Evolutionary conservation across 2,113 vertebrate genomes (phyloP), one percentile per base, ranked within the genome.

Genomic region (Charadrius vociferus): DNA sequence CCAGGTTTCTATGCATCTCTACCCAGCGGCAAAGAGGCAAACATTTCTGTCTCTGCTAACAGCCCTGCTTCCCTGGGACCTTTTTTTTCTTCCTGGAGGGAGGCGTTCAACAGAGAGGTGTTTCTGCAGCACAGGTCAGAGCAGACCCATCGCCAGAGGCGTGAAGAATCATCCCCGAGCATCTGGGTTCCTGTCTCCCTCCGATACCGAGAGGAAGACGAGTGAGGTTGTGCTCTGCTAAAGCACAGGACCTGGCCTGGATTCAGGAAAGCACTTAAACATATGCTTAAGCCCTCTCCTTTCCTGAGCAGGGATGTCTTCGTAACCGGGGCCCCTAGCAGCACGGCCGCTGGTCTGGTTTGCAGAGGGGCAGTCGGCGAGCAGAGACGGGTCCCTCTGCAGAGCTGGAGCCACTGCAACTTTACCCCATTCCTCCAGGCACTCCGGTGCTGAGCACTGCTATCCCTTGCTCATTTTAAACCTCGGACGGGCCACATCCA

Each of bases 301-400:
- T 66, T 36, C 73, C 93, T 8, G 29, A 58, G 78, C 72, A 53
- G 59, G 41, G 79, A 9, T 15, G 55, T 19, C 62, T 61, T n/a
- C 3, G 19, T 2, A 30, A 27, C 3, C n/a, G 7, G 72, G 63
- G 45, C 67, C 80, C 58, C 59, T 3, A 18, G n/a, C n/a, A 55
- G 37, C 56, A 10, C 0, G 1, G 26, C 34, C 0, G 1, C 26
- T 1, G 15, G 5, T 37, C 14, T 1, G 4, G 10, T 55, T 11
- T n/a, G 87, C 55, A 70, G 68, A 22, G 53, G 56, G 24, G 12
- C 52, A 30, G 12, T 14, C 0, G 5, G 16, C 1, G 29, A 47
- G 65, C 7, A 10, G 45, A 30, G 23, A 3, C 1, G 6, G 50
- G 59, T 3, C 22, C 47, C 59, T 23, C n/a, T 12, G 1, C 11